phyloP scores from a whole-genome alignment of 2,113 vertebrate species.

The Neodon shergylaensis region DNA sequence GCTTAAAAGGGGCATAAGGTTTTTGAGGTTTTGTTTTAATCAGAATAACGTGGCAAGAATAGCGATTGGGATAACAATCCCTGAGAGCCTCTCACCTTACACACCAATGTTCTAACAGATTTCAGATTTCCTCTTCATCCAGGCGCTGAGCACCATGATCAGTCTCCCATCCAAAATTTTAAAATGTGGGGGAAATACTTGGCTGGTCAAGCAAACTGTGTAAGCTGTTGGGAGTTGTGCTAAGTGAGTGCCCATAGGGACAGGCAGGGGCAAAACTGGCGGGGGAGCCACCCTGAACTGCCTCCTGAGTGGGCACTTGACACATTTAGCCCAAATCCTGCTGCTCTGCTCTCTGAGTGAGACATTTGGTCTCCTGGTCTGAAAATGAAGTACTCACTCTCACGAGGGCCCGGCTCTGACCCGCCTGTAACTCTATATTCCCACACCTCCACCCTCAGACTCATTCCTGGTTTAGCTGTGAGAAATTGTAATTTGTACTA shows the following conservation, averaged over 20 bases:
- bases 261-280: rapidly evolving
- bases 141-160: background rate
- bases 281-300: background rate
- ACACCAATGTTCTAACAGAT: background rate
- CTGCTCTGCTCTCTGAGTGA: background rate
- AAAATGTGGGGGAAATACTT: background rate
- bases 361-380: background rate
- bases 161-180: background rate
- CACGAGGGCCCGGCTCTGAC: background rate
- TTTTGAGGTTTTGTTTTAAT: background rate
- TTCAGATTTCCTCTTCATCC: background rate
- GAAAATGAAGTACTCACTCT: slow-evolving; percentile 56
- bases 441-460: background rate
- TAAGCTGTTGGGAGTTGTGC: slow-evolving; percentile 24
- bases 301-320: rapidly evolving
- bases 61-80: background rate
- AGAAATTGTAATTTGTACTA: slow-evolving; percentile 13
- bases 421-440: background rate
- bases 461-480: background rate
- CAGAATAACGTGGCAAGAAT: slow-evolving; percentile 40
- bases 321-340: background rate
- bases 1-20: background rate
- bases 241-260: background rate
- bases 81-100: slow-evolving; percentile 6
- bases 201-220: background rate